phyloP scores from a whole-genome alignment of 2,797 vertebrate genomes.

The Gallirallus australis region DNA sequence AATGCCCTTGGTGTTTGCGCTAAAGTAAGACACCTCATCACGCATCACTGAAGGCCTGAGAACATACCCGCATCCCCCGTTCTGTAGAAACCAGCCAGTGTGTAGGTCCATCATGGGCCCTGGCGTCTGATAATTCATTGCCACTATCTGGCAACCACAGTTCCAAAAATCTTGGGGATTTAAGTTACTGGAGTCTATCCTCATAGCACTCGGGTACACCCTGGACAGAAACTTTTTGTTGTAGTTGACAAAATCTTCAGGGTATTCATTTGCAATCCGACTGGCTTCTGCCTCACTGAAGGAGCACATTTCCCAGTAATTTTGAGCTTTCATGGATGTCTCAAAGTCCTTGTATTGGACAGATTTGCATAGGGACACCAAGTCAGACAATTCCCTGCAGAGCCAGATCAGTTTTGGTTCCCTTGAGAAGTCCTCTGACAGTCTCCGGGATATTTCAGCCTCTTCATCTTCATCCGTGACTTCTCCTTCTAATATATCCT shows the following conservation, averaged over 20 bases:
- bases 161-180: constrained; percentile 99
- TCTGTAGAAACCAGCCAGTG: constrained; percentile 94
- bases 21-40: constrained; percentile 96
- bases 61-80: constrained; percentile 93
- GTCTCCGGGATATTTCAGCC: constrained; percentile 83
- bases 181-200: constrained; percentile 96
- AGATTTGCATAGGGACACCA: constrained; percentile 86
- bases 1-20: constrained; percentile 94
- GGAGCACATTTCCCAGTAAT: constrained; percentile 92
- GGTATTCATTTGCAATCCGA: constrained; percentile 91
- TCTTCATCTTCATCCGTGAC: constrained; percentile 97
- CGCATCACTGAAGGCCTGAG: constrained; percentile 94
- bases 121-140: constrained; percentile 96
- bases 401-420: constrained; percentile 90
- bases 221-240: constrained; percentile 94
- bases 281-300: constrained; percentile 94
- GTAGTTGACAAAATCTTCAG: constrained; percentile 95
- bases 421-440: constrained; percentile 79
- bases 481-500: constrained; percentile 90
- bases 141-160: constrained; percentile 96
- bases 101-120: constrained; percentile 97
- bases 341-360: constrained; percentile 80
- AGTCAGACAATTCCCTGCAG: constrained; percentile 90
- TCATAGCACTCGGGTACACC: constrained; percentile 92
- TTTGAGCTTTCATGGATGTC: constrained; percentile 81